A percentile compares a stretch with the other conserved stretches of the same genome.
These are phyloP conservation scores for Pristionchus entomophagus DNA, from an alignment of 2,888 invertebrate species.

Conservation along the genomic window DNA sequence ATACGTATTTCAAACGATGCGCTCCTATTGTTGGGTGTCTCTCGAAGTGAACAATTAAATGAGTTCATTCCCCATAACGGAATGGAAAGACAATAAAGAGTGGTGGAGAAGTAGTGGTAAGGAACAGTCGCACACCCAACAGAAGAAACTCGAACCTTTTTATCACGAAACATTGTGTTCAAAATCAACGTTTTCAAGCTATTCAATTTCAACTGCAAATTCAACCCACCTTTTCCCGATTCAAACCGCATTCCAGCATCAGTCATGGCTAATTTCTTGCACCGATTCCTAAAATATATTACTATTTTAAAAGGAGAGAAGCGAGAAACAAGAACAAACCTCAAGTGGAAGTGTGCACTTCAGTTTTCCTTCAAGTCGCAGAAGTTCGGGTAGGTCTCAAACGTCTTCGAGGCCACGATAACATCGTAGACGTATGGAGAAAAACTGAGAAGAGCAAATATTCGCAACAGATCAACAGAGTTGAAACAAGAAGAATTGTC, in stretches of 20 bases:
- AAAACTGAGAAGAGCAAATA: not conserved
- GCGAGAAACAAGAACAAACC: not conserved
- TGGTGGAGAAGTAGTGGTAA: too few relatives aligned
- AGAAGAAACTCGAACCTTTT: too few relatives aligned
- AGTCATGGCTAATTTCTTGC: conserved; percentile 16
- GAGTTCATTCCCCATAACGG: too few relatives aligned
- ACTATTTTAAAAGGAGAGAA: not conserved
- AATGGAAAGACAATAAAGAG: too few relatives aligned
- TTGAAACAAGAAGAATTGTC: not conserved
- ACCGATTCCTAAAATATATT: conserved; percentile 3
- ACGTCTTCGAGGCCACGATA: conserved; percentile 34
- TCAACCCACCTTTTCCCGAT: too few relatives aligned
- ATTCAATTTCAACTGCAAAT: too few relatives aligned
- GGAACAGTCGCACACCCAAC: too few relatives aligned
- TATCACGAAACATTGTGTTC: too few relatives aligned
- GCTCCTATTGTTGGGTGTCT: too few relatives aligned
- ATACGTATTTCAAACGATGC: too few relatives aligned
- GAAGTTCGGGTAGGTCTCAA: conserved; percentile 32
- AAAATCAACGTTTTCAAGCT: too few relatives aligned
- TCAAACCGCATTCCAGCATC: not conserved
- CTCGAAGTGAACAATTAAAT: too few relatives aligned
- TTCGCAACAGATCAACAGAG: not conserved
- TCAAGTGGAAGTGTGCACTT: conserved; percentile 46
- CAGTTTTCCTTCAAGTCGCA: conserved; percentile 1
- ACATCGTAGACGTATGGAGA: conserved; percentile 31